Conservation (phyloP, 2,113 vertebrate genomes). For the Zosterops japonicus region DNA sequence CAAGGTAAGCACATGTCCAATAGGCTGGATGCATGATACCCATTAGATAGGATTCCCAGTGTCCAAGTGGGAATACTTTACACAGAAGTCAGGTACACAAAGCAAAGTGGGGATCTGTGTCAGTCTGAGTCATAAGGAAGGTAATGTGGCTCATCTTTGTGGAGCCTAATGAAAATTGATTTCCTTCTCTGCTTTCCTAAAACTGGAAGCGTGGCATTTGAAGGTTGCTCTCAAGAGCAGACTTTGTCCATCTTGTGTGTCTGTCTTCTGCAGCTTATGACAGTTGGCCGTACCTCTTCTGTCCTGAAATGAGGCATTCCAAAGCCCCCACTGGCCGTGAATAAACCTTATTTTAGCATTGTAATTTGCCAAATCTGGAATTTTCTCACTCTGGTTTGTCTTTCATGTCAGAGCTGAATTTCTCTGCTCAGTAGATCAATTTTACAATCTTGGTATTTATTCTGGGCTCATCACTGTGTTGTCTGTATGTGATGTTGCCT, state of each 20-base stretch:
- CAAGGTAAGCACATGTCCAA: background rate
- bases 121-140: background rate
- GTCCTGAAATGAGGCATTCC: background rate
- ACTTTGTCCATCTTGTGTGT: background rate
- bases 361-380: background rate
- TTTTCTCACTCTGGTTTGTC: conserved; percentile 34
- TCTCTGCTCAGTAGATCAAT: conserved; percentile 57
- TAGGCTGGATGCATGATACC: background rate
- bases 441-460: conserved; percentile 63
- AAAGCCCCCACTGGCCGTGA: background rate
- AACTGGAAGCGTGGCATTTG: conserved; percentile 26
- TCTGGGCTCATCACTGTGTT: conserved; percentile 47
- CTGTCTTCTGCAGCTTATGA: conserved; percentile 11
- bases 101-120: background rate
- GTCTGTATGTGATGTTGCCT: conserved; percentile 50
- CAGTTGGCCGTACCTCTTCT: background rate
- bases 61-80: background rate
- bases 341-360: background rate
- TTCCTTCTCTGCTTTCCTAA: background rate
- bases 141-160: conserved; percentile 9
- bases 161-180: conserved; percentile 35
- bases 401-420: conserved; percentile 30
- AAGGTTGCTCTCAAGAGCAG: conserved; percentile 41
- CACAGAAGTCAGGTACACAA: background rate
- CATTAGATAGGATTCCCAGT: background rate